Base-by-base conservation (phyloP, 2,797 vertebrate species). In the Carduelis carduelis region DNA sequence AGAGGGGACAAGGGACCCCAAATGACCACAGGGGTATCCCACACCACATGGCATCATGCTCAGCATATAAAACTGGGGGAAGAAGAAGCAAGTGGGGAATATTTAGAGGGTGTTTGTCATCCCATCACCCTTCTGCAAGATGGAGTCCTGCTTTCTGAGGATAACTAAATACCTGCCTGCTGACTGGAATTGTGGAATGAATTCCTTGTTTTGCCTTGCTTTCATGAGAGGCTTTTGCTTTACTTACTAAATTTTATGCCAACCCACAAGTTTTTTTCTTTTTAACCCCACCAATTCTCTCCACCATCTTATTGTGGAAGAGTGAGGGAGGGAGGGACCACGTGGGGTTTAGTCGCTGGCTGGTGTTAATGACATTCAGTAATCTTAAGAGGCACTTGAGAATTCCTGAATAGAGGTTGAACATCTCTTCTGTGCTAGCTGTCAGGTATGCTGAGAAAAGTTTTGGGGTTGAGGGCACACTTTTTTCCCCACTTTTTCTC, bases 311-410 rank as follows among this genome's bases (percentile, higher is more conserved):
- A 43, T 17, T 37, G 19, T 43, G 27, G 23, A 47, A 27, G 16
- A 56, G 12, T 34, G 39, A 66, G 52, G 52, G 30, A 53, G 17
- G 6, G 11, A 61, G 23, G 9, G 6, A 55, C 27, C 0, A 0
- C 14, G 8, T 32, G 35, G 4, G 5, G 11, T 56, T 82, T 37
- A 17, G 5, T 21, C 49, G 9, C 23, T 63, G 23, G 23, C 9
- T 28, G 14, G 6, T 35, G 16, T 55, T 43, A 69, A 23, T 49
- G 13, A 30, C 9, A 26, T 23, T n/a, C 44, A n/a, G 11, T 61
- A 74, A 46, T 61, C 49, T 75, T 74, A 57, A 65, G 3, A 53
- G 18, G 44, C 85, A 2, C 3, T 61, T 70, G 14, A 12, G 30
- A 57, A 60, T 49, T 74, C 30, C 30, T 65, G 34, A 64, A 72